Evolutionary conservation across 2,113 vertebrate genomes (phyloP), one percentile per base, ranked within the genome.

Genomic region (Nothoprocta pentlandii): DNA sequence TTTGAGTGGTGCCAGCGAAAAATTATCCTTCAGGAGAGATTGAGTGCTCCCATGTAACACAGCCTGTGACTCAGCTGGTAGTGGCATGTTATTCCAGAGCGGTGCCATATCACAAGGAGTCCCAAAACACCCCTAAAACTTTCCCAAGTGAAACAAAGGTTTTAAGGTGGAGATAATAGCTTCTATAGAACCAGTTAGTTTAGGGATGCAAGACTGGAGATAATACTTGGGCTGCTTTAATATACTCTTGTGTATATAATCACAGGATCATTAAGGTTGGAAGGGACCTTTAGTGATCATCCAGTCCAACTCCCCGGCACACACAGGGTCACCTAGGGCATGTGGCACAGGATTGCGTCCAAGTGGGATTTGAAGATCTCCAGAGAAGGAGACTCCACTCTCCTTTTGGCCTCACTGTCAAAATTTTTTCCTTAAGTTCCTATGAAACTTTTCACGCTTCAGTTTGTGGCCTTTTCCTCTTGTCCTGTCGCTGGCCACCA

Each of bases 81-180:
- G 5, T 53, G 74, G 10, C 26, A 42, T 1, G 5, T 25, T 20
- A 34, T 64, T 90, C 81, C 68, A 76, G 56, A 76, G 10, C 11
- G 3, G 16, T 7, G n/a, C 23, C 36, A 17, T 21, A 58, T 47
- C 66, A 70, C 44, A 34, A 0, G 0, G n/a, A 58, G 14, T 83
- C 14, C 17, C 59, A 77, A 42, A 83, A 67, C 30, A 44, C 3
- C 62, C 36, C 41, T 16, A 25, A 25, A 53, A 1, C 1, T 15
- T 42, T 13, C n/a, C 30, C n/a, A 12, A 6, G 28, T 6, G 23
- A 39, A 66, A 63, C 39, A 67, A 32, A 68, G 7, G 19, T 36
- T 62, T 63, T 51, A 68, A 71, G 66, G 46, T 56, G 36, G 25
- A 53, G 25, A 39, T 51, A 17, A 36, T 21, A 30, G 36, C 12